Evolutionary conservation across 53 echinoderm and acorn worm genomes (phyloP).

Genomic region (Henricia sp.): DNA sequence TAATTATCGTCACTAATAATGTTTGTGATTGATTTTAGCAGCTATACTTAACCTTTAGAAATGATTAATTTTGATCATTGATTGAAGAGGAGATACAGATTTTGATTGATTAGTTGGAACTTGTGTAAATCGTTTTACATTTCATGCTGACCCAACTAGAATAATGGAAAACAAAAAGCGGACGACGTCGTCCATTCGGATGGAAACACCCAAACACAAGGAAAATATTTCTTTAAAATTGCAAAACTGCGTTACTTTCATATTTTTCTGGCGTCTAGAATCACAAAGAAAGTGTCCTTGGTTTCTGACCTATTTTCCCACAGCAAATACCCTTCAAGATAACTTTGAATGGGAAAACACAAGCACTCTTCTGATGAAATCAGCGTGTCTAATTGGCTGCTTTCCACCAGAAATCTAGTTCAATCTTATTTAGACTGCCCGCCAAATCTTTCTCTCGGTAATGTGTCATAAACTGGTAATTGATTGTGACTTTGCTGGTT

Average conservation of each 20-base stretch:
- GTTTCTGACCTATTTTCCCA: constrained; percentile 1
- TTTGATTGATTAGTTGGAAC: too few relatives aligned
- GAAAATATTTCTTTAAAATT: neutral
- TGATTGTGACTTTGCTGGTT: neutral
- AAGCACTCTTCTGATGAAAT: neutral
- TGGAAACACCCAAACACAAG: too few relatives aligned
- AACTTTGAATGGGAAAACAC: neutral
- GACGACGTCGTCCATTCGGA: too few relatives aligned
- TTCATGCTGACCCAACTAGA: neutral
- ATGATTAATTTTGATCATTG: too few relatives aligned
- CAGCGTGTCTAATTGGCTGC: neutral
- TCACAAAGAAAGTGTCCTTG: neutral
- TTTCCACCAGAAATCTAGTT: neutral
- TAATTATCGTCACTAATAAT: too few relatives aligned
- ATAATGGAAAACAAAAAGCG: neutral
- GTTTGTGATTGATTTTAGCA: too few relatives aligned
- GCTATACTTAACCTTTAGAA: too few relatives aligned
- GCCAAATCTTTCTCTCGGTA: neutral
- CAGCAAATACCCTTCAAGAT: neutral
- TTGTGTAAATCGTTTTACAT: too few relatives aligned
- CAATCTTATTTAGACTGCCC: neutral
- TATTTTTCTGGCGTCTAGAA: neutral
- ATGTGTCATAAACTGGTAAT: constrained; percentile 1
- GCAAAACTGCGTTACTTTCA: neutral
- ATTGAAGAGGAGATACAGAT: too few relatives aligned